Conservation (phyloP, 2,113 vertebrate species). For the Thamnaconus septentrionalis region DNA sequence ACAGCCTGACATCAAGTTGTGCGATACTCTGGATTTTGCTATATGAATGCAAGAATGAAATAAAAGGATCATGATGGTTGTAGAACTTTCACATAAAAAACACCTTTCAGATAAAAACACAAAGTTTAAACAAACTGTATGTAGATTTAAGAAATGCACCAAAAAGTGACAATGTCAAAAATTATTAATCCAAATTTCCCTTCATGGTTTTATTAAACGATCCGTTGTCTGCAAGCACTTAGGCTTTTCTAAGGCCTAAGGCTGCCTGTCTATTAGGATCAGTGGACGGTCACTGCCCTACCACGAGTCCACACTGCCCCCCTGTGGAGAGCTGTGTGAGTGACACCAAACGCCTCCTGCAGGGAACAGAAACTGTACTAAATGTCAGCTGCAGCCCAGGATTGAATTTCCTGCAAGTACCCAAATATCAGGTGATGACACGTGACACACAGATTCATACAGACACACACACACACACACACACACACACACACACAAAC, state of each 20-base stretch:
- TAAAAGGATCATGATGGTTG: too few relatives aligned
- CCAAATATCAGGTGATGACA: conserved; percentile 60
- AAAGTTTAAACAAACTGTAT: too few relatives aligned
- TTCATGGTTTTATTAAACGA: too few relatives aligned
- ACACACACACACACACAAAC: background rate
- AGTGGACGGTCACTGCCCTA: background rate
- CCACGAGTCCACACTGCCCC: conserved; percentile 48
- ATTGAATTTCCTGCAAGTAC: conserved; percentile 40
- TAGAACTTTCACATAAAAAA: too few relatives aligned
- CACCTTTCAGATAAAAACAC: too few relatives aligned
- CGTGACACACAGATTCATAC: conserved; percentile 29
- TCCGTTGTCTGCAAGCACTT: too few relatives aligned
- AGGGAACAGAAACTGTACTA: background rate
- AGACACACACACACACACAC: conserved; percentile 24
- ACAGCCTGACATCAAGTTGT: too few relatives aligned
- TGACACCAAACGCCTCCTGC: conserved; percentile 1
- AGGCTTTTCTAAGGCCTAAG: background rate
- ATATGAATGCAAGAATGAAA: too few relatives aligned
- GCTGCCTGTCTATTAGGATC: background rate
- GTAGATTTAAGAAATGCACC: too few relatives aligned
- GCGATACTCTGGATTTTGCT: too few relatives aligned
- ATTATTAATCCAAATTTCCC: too few relatives aligned
- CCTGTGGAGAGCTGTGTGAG: conserved; percentile 38
- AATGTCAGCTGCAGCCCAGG: conserved; percentile 13
- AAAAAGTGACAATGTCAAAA: too few relatives aligned